Evolutionary conservation across 2,113 vertebrate species (phyloP).

Genomic region (Mesitornis unicolor): DNA sequence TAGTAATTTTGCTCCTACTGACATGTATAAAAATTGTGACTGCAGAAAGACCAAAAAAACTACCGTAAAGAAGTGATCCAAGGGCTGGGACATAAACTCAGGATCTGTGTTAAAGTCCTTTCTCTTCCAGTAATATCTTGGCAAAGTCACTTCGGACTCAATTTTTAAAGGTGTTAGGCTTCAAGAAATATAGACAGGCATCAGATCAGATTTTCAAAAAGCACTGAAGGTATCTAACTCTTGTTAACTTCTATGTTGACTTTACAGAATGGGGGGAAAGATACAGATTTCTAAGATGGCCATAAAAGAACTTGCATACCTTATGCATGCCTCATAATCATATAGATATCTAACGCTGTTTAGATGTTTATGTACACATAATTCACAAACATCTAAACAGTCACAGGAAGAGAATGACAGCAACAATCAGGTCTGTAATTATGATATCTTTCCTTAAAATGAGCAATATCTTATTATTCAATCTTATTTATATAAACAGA

Average conservation of each 20-base stretch:
- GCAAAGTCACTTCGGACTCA: neutral
- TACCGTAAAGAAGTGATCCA: neutral
- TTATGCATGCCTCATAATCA: neutral
- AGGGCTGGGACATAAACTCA: neutral
- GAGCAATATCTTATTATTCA: neutral
- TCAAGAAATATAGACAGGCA: neutral
- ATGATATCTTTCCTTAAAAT: neutral
- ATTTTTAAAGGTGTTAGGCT: neutral
- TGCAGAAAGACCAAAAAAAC: neutral
- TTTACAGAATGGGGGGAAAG: neutral
- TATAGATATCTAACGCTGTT: neutral
- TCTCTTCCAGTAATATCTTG: slow-evolving; percentile 4
- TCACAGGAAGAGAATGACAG: neutral
- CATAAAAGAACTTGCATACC: neutral
- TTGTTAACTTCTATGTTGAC: neutral
- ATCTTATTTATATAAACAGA: neutral
- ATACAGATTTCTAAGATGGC: neutral
- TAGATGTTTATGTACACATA: neutral
- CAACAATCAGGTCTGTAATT: neutral
- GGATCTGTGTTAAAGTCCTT: neutral
- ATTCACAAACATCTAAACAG: neutral
- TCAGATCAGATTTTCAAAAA: neutral
- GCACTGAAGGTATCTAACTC: neutral
- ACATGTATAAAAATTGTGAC: slow-evolving; percentile 1
- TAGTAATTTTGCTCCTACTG: slow-evolving; percentile 31